Evolutionary conservation across 2,888 invertebrate genomes (phyloP).

Genomic region (Chironomus riparius): DNA sequence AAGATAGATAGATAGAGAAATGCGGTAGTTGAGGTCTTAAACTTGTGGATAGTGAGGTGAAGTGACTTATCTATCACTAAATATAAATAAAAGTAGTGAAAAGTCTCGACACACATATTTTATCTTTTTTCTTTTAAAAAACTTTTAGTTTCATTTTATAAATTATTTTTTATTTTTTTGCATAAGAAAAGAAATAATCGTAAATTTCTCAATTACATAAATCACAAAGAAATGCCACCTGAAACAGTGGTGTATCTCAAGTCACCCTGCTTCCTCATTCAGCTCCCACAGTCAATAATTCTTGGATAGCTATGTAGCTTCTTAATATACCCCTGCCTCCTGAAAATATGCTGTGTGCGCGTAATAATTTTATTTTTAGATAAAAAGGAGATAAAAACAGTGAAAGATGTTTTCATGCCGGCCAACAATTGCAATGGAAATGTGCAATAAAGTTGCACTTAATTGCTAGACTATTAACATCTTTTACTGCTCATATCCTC

Average conservation of each 20-base stretch:
- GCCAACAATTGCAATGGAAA: no score
- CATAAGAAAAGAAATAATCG: no score
- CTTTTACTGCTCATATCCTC: no score
- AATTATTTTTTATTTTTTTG: no score
- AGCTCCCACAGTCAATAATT: no score
- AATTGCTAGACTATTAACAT: neutral
- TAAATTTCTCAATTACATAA: no score
- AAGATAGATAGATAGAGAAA: slow-evolving; percentile 12
- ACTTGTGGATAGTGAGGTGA: neutral
- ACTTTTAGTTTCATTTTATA: no score
- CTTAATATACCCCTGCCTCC: no score
- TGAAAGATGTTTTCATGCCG: neutral
- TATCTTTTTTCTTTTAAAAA: neutral
- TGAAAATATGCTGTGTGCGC: neutral
- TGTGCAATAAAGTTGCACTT: neutral
- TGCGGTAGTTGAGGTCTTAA: slow-evolving; percentile 15
- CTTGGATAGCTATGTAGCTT: no score
- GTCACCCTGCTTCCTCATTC: no score
- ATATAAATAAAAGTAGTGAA: slow-evolving; percentile 3
- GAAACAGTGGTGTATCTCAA: no score
- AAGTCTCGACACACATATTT: neutral
- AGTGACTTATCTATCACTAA: slow-evolving; percentile 17
- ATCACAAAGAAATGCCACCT: no score
- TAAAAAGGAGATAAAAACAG: neutral
- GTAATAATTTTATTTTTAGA: slow-evolving; percentile 8